Conservation (phyloP, 2,888 invertebrate species). For the Mythimna pallens region DNA sequence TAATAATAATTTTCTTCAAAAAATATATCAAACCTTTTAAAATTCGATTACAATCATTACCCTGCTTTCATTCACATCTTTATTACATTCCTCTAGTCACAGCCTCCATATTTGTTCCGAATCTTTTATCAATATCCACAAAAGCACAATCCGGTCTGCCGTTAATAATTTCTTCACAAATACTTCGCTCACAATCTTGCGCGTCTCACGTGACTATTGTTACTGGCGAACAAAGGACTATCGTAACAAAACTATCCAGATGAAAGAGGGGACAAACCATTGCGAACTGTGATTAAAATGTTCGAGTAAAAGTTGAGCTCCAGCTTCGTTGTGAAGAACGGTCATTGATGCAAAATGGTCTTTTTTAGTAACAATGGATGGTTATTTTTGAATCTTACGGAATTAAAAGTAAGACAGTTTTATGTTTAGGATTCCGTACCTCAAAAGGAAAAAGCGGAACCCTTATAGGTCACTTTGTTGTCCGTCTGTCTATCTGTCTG, state of each 20-base stretch:
- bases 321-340: slow-evolving; percentile 23
- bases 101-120: slow-evolving; percentile 42
- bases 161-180: slow-evolving; percentile 64
- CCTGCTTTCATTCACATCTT: slow-evolving; percentile 1
- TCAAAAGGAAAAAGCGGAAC: too few relatives aligned
- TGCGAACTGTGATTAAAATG: slow-evolving; percentile 69
- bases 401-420: background rate
- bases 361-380: slow-evolving; percentile 6
- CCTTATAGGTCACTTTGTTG: too few relatives aligned
- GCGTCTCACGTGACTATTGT: slow-evolving; percentile 63
- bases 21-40: background rate
- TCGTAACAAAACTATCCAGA: slow-evolving; percentile 64
- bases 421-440: too few relatives aligned
- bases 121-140: slow-evolving; percentile 57
- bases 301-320: slow-evolving; percentile 42
- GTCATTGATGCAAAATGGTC: slow-evolving; percentile 41
- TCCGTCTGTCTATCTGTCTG: too few relatives aligned
- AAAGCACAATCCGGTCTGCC: slow-evolving; percentile 56
- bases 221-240: slow-evolving; percentile 61
- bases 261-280: slow-evolving; percentile 61
- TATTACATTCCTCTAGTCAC: slow-evolving; percentile 45
- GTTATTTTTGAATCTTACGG: background rate
- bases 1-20: too few relatives aligned
- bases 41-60: background rate
- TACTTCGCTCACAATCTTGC: slow-evolving; percentile 57